Evolutionary conservation across 2,888 invertebrate species (phyloP), one percentile per base, ranked within the genome.

Genomic region (Malthinus seriepunctatus): DNA sequence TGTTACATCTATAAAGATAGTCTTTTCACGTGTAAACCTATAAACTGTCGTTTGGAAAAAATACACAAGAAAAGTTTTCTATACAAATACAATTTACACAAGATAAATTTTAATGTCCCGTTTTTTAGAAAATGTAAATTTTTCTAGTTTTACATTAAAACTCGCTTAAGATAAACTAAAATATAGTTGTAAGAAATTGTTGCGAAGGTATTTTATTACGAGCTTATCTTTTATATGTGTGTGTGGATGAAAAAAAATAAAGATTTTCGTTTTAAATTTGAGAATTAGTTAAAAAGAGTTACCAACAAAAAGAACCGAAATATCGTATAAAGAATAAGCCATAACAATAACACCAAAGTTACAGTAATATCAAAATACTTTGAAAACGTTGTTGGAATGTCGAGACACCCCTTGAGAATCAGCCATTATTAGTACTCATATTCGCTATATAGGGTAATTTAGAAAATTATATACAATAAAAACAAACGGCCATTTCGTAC

Each of bases 271-370:
- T 23, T 23, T 23, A 23, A 23, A 23, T 23, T 23, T 23, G 23
- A 23, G 23, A 23, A 23, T 23, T 23, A 23, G 23, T 23, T 23
- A 23, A 5, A n/a, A 23, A 5, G 23, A 23, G 23, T 23, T 23
- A 23, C 2, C 23, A 23, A 23, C 23, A 23, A 23, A 23, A 23
- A 23, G 23, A 23, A 23, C 23, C 23, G 23, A 23, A 23, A 23
- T 23, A 23, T 23, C 23, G 23, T 35, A 33, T 8, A 10, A 35
- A 35, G 10, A 35, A 58, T 60, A 46, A 58, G 59, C 64, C 52
- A 55, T 60, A 58, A 59, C 58, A 55, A 54, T 55, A 60, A 55
- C 54, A 51, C 51, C 48, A 60, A 51, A 55, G 55, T 56, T 60
- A 56, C 51, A 60, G 55, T 60, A 60, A 60, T 51, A 48, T 55